Percentiles rank a stretch among this genome's conserved stretches.
Evolutionary conservation across 1,140 invertebrate genomes (phyloP).

Genomic region (Eulimnadia texana): DNA sequence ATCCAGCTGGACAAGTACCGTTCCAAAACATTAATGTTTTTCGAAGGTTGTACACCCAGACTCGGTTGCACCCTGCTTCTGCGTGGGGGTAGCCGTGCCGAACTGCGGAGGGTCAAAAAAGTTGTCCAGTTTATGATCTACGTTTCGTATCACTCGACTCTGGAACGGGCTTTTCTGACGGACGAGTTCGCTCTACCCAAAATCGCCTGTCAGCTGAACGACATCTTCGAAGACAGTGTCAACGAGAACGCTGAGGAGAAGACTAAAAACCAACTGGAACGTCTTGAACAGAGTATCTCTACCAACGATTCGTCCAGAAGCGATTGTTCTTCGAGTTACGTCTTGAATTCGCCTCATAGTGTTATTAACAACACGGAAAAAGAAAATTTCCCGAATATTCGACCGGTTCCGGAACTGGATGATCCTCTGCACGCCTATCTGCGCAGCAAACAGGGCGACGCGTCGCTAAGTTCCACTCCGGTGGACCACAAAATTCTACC

Average conservation of each 20-base stretch:
- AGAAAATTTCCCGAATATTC: slow-evolving; percentile 36
- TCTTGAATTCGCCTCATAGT: too few relatives aligned
- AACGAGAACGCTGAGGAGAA: too few relatives aligned
- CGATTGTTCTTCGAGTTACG: too few relatives aligned
- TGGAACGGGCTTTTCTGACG: slow-evolving; percentile 81
- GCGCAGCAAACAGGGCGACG: slow-evolving; percentile 25
- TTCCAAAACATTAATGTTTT: slow-evolving; percentile 79
- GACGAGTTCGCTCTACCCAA: slow-evolving; percentile 55
- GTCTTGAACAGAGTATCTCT: too few relatives aligned
- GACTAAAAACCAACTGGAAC: too few relatives aligned
- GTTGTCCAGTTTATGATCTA: slow-evolving; percentile 68
- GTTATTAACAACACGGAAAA: slow-evolving; percentile 21
- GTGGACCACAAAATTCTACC: slow-evolving; percentile 10
- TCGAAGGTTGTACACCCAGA: slow-evolving; percentile 76
- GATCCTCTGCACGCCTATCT: slow-evolving; percentile 58
- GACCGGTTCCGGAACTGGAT: slow-evolving; percentile 49
- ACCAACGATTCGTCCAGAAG: too few relatives aligned
- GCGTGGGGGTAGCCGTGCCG: slow-evolving; percentile 54
- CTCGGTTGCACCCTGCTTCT: slow-evolving; percentile 80
- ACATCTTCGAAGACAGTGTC: not conserved
- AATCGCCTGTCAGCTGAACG: slow-evolving; percentile 16
- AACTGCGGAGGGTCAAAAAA: slow-evolving; percentile 67
- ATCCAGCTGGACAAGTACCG: slow-evolving; percentile 43
- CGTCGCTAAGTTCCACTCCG: slow-evolving; percentile 6
- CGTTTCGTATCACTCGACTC: slow-evolving; percentile 74